Evolutionary conservation across 2,113 vertebrate genomes (phyloP), one percentile per base, ranked within the genome.

Genomic region (Nettapus auritus): DNA sequence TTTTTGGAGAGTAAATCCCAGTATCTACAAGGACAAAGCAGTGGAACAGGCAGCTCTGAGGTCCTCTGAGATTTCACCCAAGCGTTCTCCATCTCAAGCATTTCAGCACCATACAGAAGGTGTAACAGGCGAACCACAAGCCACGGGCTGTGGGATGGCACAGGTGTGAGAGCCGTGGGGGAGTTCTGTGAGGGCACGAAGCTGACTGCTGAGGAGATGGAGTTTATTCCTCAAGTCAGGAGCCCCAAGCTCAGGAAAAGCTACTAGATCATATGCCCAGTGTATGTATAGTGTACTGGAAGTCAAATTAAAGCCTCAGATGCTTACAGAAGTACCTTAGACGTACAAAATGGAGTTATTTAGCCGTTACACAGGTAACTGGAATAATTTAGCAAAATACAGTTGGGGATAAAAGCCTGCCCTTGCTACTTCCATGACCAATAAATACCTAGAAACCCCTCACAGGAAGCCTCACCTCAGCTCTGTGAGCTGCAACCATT

Each of bases 301-400:
- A 23, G 34, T 5, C 26, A 40, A 33, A 9, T 13, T 33, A 63
- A 53, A 69, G 20, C 11, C 44, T 68, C 16, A 33, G n/a, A 9
- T 4, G 5, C 40, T 38, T 25, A 33, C 23, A 16, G 23, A n/a
- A 53, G 40, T 38, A 25, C 33, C 73, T 38, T 33, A 25, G 22
- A 9, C n/a, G 17, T 11, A 6, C 0, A 0, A 23, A 69, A 56
- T 0, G 4, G 9, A 34, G 13, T 33, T 33, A 44, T 15, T 53
- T 6, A 23, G 12, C 21, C 18, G 4, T 64, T 44, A 19, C 9
- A 36, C 1, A 5, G 23, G 21, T 25, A 66, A n/a, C 13, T 33
- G 11, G 12, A 38, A 9, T 7, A 34, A 34, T 9, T 6, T 2
- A 16, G 6, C 0, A 8, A 78, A n/a, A 2, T 2, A 11, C 15